A percentile compares a stretch with the other conserved stretches of the same genome.
Evolutionary conservation across 2,797 vertebrate species (phyloP).

Genomic region (Thamnophis elegans): DNA sequence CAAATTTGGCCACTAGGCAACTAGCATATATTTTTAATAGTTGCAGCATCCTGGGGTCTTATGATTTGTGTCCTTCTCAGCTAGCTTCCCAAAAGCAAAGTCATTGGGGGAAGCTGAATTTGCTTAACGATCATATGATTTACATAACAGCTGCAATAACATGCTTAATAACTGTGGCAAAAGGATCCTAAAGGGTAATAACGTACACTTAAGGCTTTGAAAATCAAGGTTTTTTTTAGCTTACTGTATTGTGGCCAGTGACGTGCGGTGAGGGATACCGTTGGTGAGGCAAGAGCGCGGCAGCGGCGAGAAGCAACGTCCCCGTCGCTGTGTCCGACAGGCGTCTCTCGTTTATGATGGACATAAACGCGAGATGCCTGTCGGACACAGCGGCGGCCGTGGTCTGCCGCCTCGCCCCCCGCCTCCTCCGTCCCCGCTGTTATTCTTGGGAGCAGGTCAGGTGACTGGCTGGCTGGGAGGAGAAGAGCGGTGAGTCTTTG

Average conservation of each 20-base stretch:
- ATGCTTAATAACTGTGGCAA: not conserved
- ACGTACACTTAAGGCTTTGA: not conserved
- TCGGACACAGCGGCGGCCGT: too few relatives aligned
- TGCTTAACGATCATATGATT: not conserved
- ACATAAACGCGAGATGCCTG: too few relatives aligned
- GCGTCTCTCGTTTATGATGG: too few relatives aligned
- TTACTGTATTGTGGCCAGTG: not conserved
- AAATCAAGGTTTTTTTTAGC: not conserved
- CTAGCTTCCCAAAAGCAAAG: not conserved
- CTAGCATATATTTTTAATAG: not conserved
- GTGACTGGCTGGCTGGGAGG: too few relatives aligned
- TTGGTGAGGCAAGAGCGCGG: too few relatives aligned
- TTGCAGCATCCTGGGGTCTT: not conserved
- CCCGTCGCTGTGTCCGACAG: too few relatives aligned
- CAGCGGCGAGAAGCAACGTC: too few relatives aligned
- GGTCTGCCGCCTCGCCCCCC: too few relatives aligned
- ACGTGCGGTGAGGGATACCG: too few relatives aligned
- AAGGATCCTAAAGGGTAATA: not conserved
- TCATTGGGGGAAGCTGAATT: not conserved
- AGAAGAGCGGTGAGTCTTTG: too few relatives aligned
- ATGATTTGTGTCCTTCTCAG: not conserved
- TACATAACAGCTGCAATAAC: not conserved
- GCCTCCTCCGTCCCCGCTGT: too few relatives aligned
- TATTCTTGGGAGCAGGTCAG: too few relatives aligned
- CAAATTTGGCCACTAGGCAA: not conserved